These are phyloP conservation scores for Lycophotia porphyrea DNA, from an alignment of 2,888 invertebrate species.

Conservation along the genomic window DNA sequence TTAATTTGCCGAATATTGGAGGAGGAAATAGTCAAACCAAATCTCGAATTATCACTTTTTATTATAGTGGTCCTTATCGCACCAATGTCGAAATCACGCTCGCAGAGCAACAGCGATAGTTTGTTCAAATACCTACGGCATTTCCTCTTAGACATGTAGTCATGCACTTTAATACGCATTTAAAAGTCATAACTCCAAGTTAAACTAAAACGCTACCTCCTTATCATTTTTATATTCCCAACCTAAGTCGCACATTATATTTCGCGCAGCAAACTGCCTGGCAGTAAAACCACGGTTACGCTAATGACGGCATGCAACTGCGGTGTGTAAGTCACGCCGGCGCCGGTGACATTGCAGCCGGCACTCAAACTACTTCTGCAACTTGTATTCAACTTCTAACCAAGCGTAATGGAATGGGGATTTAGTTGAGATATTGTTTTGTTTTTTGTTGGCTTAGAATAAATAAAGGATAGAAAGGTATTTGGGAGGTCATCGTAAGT, in stretches of 20 bases:
- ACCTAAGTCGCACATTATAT: constrained; percentile 40
- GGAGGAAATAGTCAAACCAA: no score
- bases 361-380: constrained; percentile 63
- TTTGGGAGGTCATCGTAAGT: not conserved
- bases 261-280: constrained; percentile 46
- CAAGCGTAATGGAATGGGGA: constrained; percentile 51
- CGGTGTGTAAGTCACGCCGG: constrained; percentile 62
- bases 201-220: not conserved
- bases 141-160: no score
- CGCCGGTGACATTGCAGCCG: constrained; percentile 57
- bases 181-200: not conserved
- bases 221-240: constrained; percentile 24
- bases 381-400: constrained; percentile 64
- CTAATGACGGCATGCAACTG: constrained; percentile 73
- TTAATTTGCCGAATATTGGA: no score
- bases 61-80: no score
- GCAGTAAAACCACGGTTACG: constrained; percentile 72
- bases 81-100: no score
- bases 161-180: no score
- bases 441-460: constrained; percentile 30
- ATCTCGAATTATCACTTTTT: no score
- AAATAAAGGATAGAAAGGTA: constrained; percentile 1
- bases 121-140: no score
- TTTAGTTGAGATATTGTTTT: constrained; percentile 52
- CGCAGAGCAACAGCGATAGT: no score